A percentile compares a stretch with the other conserved stretches of the same genome.
Conservation (phyloP, 2,888 invertebrate genomes). For the Noctua pronuba region DNA sequence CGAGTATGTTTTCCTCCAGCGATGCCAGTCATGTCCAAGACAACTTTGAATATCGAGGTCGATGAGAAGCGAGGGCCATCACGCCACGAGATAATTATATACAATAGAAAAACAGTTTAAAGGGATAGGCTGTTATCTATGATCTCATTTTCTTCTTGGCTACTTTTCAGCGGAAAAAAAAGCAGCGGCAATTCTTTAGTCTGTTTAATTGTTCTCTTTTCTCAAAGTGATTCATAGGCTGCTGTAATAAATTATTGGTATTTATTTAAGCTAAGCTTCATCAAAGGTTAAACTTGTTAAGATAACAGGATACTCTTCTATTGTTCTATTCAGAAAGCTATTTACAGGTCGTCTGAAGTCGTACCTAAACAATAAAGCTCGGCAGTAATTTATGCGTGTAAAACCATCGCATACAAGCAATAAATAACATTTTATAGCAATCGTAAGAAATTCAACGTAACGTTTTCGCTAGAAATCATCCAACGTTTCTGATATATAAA, state of each 20-base stretch:
- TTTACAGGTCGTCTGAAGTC: conserved; percentile 64
- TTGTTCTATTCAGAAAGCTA: conserved; percentile 46
- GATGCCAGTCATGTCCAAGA: neutral
- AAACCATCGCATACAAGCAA: conserved; percentile 72
- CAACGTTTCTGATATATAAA: conserved; percentile 71
- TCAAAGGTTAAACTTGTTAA: conserved; percentile 37
- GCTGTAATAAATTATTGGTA: conserved; percentile 15
- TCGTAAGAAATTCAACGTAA: conserved; percentile 74
- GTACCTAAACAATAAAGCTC: conserved; percentile 67
- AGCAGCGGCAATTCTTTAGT: neutral
- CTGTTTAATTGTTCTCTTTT: neutral
- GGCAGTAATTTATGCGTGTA: conserved; percentile 73
- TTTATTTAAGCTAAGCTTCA: conserved; percentile 33
- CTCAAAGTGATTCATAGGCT: conserved; percentile 20
- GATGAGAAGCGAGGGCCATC: neutral
- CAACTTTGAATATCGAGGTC: neutral
- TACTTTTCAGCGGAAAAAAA: neutral
- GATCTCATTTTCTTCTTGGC: neutral
- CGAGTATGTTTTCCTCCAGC: neutral
- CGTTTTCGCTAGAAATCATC: conserved; percentile 76
- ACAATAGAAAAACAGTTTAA: neutral
- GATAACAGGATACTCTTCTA: conserved; percentile 39
- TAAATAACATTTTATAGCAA: conserved; percentile 77
- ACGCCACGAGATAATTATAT: neutral
- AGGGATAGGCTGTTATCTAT: no score